Percentiles rank a stretch among this genome's conserved stretches.
These are phyloP conservation scores for Stichopus chloronotus DNA, from an alignment of 35 echinoderm and acorn worm species.

Conservation along the genomic window DNA sequence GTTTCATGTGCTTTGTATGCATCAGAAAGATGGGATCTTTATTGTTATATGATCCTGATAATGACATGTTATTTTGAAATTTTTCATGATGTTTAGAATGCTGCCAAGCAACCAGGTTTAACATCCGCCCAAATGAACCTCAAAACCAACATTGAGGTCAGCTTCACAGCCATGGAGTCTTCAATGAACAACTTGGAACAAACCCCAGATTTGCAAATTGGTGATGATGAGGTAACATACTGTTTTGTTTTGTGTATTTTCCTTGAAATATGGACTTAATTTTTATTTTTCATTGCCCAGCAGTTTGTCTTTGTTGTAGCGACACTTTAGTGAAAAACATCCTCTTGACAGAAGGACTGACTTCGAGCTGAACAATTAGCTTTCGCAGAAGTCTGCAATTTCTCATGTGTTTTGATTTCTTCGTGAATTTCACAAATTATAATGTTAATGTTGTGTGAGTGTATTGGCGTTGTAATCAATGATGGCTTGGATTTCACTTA, in stretches of 20 bases:
- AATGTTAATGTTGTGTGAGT: too few relatives aligned
- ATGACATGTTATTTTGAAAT: not conserved
- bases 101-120: constrained; percentile 83
- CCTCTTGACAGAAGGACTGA: not conserved
- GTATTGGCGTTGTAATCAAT: too few relatives aligned
- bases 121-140: constrained; percentile 84
- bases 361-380: not conserved
- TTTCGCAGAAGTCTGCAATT: not conserved
- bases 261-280: not conserved
- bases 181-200: constrained; percentile 71
- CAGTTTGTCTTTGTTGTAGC: not conserved
- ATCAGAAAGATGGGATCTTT: too few relatives aligned
- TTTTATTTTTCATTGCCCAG: not conserved
- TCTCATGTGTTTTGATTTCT: too few relatives aligned
- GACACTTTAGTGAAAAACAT: not conserved
- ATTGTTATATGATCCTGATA: too few relatives aligned
- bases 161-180: constrained; percentile 75
- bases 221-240: constrained; percentile 49
- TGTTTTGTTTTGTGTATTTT: not conserved
- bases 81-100: constrained; percentile 32
- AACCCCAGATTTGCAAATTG: constrained; percentile 62
- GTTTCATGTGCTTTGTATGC: too few relatives aligned
- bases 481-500: too few relatives aligned
- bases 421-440: too few relatives aligned
- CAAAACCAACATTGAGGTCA: constrained; percentile 74